A percentile compares a stretch with the other conserved stretches of the same genome.
Evolutionary conservation across 1,140 invertebrate species (phyloP).

Genomic region (Diorhabda sublineata): DNA sequence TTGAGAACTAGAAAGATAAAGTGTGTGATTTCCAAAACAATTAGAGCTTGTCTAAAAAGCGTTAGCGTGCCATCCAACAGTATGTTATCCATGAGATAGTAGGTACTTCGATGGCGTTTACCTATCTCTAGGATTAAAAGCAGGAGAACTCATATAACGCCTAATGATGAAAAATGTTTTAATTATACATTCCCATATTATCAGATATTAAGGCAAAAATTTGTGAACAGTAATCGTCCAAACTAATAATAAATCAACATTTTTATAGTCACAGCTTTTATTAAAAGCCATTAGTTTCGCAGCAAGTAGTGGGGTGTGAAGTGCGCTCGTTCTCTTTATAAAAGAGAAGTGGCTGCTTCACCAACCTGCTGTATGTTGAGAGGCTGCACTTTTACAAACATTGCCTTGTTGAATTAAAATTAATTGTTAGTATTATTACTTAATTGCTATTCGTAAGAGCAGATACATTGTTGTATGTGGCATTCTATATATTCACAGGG

Average conservation of each 20-base stretch:
- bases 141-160: neutral
- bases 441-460: neutral
- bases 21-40: slow-evolving; percentile 16
- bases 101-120: slow-evolving; percentile 12
- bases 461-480: too few species aligned
- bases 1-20: slow-evolving; percentile 7
- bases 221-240: slow-evolving; percentile 41
- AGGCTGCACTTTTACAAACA: neutral
- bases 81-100: slow-evolving; percentile 17
- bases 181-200: slow-evolving; percentile 44
- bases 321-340: slow-evolving; percentile 29
- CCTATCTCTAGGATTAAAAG: slow-evolving; percentile 15
- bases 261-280: slow-evolving; percentile 47
- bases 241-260: slow-evolving; percentile 48
- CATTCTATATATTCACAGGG: too few species aligned
- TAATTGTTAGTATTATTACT: neutral
- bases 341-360: slow-evolving; percentile 16
- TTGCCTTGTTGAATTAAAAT: neutral
- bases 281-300: slow-evolving; percentile 47
- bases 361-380: neutral
- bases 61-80: slow-evolving; percentile 17
- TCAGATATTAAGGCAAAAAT: slow-evolving; percentile 43
- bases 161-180: slow-evolving; percentile 47
- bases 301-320: slow-evolving; percentile 31
- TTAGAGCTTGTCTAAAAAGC: slow-evolving; percentile 3